Evolutionary conservation across 2,113 vertebrate species (phyloP).

Genomic region (Coracopsis vasa): DNA sequence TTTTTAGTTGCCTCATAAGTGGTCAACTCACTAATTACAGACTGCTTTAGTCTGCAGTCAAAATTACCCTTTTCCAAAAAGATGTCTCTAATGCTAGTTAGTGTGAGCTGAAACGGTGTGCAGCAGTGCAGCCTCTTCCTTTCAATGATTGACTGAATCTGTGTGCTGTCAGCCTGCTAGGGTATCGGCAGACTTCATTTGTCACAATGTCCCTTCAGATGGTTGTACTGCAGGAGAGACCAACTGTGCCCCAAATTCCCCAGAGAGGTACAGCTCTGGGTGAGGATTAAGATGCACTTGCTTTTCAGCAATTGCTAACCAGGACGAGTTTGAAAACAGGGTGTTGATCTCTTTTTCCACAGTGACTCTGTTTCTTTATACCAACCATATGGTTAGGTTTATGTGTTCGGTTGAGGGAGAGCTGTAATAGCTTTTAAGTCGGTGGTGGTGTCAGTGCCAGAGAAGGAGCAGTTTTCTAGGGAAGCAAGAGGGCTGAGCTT

Average conservation of each 20-base stretch:
- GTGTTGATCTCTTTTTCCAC: not conserved
- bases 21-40: not conserved
- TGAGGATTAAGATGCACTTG: not conserved
- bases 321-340: not conserved
- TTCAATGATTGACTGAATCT: not conserved
- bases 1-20: not conserved
- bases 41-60: not conserved
- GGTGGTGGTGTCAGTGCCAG: not conserved
- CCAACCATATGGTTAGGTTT: slow-evolving; percentile 28
- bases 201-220: not conserved
- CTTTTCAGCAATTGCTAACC: not conserved
- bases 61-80: not conserved
- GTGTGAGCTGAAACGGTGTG: not conserved
- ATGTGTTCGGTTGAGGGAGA: not conserved
- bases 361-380: not conserved
- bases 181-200: not conserved
- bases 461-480: not conserved
- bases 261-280: not conserved
- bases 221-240: not conserved
- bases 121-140: not conserved
- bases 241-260: not conserved
- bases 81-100: not conserved
- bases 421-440: slow-evolving; percentile 5
- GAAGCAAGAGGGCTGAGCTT: not conserved
- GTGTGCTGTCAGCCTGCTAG: not conserved